Conservation (phyloP, 2,888 invertebrate species). For the Mythimna lalbum region DNA sequence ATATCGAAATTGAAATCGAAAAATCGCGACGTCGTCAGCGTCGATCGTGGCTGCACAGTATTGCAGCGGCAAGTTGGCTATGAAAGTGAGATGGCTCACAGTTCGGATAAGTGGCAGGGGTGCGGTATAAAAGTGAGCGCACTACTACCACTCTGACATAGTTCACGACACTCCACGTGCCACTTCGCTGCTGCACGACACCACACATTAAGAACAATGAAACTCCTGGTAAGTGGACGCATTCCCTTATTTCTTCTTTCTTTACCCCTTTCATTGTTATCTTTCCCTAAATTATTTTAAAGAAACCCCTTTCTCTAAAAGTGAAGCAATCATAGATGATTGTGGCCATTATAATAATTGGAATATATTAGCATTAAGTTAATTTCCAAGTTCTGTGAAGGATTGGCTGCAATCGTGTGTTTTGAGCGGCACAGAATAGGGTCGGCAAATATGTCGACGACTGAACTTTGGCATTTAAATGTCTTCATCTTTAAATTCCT, state of each 20-base stretch:
- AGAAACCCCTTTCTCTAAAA: conserved; percentile 40
- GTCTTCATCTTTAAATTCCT: conserved; percentile 76
- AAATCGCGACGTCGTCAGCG: conserved; percentile 66
- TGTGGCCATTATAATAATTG: conserved; percentile 53
- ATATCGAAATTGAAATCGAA: conserved; percentile 75
- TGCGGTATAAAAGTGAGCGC: conserved; percentile 89
- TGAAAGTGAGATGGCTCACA: conserved; percentile 87
- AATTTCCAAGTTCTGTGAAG: conserved; percentile 68
- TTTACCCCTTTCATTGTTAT: conserved; percentile 36
- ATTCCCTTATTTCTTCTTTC: conserved; percentile 61
- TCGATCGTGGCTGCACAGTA: conserved; percentile 75
- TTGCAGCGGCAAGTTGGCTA: conserved; percentile 81
- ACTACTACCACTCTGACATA: conserved; percentile 88
- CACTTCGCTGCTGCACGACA: conserved; percentile 78
- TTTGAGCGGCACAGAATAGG: conserved; percentile 81
- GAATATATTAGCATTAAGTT: conserved; percentile 57
- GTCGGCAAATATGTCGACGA: conserved; percentile 76
- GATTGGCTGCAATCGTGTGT: conserved; percentile 77
- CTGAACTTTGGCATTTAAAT: conserved; percentile 86
- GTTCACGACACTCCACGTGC: conserved; percentile 86
- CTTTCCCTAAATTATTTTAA: conserved; percentile 5
- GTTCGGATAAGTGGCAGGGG: conserved; percentile 87
- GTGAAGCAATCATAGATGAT: conserved; percentile 46
- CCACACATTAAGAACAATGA: conserved; percentile 83
- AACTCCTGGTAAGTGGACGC: conserved; percentile 86